These are phyloP conservation scores for Euzetes globulus DNA, from an alignment of 2,888 invertebrate species.

Conservation along the genomic window DNA sequence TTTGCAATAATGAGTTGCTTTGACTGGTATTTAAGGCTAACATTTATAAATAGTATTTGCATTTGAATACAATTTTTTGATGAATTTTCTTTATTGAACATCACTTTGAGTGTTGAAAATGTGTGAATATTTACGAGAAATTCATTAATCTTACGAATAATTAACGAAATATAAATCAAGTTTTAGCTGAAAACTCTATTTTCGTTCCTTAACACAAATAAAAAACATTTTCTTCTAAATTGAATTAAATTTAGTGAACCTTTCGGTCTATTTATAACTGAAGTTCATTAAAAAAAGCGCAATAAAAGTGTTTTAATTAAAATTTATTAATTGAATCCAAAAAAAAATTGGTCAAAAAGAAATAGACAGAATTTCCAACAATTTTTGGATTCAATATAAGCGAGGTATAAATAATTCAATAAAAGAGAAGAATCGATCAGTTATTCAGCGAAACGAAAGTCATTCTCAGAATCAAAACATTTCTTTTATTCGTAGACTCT, in stretches of 20 bases:
- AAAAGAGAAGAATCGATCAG: neutral
- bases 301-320: too few relatives aligned
- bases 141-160: conserved; percentile 12
- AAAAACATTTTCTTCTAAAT: too few relatives aligned
- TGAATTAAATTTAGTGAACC: neutral
- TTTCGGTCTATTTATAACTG: neutral
- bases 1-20: neutral
- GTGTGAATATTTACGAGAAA: neutral
- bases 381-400: neutral
- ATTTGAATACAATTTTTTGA: neutral
- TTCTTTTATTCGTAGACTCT: neutral
- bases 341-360: too few relatives aligned
- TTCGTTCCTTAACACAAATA: neutral
- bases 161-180: conserved; percentile 11
- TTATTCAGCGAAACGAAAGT: neutral
- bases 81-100: neutral
- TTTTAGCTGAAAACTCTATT: neutral
- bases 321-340: too few relatives aligned
- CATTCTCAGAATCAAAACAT: neutral
- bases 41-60: neutral
- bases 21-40: neutral
- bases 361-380: neutral
- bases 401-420: neutral
- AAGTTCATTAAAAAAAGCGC: too few relatives aligned
- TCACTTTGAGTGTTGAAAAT: conserved; percentile 1